Evolutionary conservation across 1,140 invertebrate genomes (phyloP), one percentile per base, ranked within the genome.

Genomic region (Adoxophyes honmai): DNA sequence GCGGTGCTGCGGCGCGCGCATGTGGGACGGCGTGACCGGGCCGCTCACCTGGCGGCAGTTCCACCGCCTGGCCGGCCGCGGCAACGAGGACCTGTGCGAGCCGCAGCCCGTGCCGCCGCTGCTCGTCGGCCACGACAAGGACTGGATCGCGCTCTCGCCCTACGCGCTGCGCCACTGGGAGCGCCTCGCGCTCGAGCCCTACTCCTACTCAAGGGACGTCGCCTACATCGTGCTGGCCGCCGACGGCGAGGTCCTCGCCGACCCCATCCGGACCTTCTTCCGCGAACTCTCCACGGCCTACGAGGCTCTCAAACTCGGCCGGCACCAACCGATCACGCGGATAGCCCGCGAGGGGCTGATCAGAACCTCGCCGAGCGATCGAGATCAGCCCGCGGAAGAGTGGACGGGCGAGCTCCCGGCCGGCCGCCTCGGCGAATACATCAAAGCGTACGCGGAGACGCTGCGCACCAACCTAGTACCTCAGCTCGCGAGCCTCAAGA

Each of bases 21-120:
- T 95, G 85, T 96, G 95, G 95, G 96, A 97, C 75, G 95, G 95
- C 34, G 96, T 97, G 1, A 93, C 94, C 58, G 97, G 97, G 8
- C 97, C 97, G 18, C 91, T 99, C 0, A 99, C 97, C 0, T 99
- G 98, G 98, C 92, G 98, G 55, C 97, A 99, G 84, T 99, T 99
- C 86, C 98, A 99, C 91, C 91, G 97, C 42, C 90, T 99, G 55
- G 98, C 98, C 9, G 98, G 97, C 1, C 91, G 97, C 78, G 97
- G 96, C 52, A 97, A 97, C 14, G 96, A 98, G 75, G 97, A 99
- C 78, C 94, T 97, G 44, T 98, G 97, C 87, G 97, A 98, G 76
- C 98, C 98, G 7, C 97, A 99, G 87, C 98, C 98, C 0, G 98
- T 99, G 70, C 98, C 98, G 5, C 95, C 96, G 3, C 89, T 99